Base-by-base conservation (phyloP, 2,888 invertebrate genomes). In the Lycaena phlaeas region DNA sequence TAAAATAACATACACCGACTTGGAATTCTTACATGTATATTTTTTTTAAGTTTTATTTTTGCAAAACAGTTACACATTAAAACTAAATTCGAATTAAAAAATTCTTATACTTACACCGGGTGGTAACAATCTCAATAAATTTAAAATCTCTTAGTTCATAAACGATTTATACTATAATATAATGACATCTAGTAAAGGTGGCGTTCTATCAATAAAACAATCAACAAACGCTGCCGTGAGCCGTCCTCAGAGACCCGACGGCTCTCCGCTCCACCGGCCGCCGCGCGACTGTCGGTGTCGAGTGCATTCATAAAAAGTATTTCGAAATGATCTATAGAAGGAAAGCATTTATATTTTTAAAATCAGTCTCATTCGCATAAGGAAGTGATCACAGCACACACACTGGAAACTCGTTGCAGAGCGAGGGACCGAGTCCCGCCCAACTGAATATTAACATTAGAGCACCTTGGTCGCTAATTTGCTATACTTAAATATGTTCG, bases 351-450 rank as follows among this genome's bases (percentile, higher is more conserved):
- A 30, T 73, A 66, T 72, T 75, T 57, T 54, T 71, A 78, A 84
- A 84, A 81, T 84, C 82, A 84, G 82, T 84, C 82, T 84, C 82
- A 81, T 82, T 79, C 79, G 75, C 82, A 82, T 82, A 82, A 84
- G 82, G 82, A 82, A 81, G 78, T 79, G 77, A 78, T 82, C 81
- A 82, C 82, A 82, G 81, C 79, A 78, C 72, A 69, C 75, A 72
- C 78, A 81, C 81, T 77, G 82, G 81, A 79, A 75, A 77, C 69
- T 78, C 79, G 78, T 77, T 74, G 78, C 72, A 69, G 71, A 64
- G 62, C 68, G 70, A 75, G 76, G 70, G 75, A 66, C 73, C 70
- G 59, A 57, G 72, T 59, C 77, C 77, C 77, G 77, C 75, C 57
- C 53, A 72, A 77, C 71, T 60, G 64, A 76, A 79, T 64, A 61